Percentiles rank a stretch among this genome's conserved stretches.
These are phyloP conservation scores for Eulemur macaco DNA, from an alignment of 2,113 vertebrate species.

Conservation along the genomic window DNA sequence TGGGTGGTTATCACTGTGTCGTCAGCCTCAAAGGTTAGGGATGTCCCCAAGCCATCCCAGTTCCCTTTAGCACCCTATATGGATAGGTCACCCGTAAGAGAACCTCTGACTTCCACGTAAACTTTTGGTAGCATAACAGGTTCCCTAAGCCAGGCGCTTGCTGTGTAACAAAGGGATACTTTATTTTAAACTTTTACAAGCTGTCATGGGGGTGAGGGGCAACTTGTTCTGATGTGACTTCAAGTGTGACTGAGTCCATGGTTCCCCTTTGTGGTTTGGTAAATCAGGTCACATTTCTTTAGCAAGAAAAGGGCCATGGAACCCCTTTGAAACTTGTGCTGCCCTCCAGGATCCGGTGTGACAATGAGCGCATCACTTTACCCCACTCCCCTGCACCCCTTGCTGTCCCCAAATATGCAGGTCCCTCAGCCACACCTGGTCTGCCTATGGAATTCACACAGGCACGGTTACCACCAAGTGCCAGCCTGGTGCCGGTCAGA, in stretches of 20 bases:
- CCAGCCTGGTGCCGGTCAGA: not conserved
- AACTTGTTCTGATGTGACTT: not conserved
- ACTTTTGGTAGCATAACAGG: not conserved
- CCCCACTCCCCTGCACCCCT: not conserved
- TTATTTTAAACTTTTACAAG: not conserved
- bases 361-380: not conserved
- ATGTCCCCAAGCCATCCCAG: slow-evolving; percentile 71
- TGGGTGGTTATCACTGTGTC: slow-evolving; percentile 49
- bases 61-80: slow-evolving; percentile 62
- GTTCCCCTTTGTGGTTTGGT: not conserved
- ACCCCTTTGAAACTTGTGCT: not conserved
- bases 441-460: not conserved
- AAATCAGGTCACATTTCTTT: not conserved
- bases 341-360: not conserved
- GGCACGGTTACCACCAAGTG: not conserved
- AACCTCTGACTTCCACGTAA: not conserved
- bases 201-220: not conserved
- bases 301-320: not conserved
- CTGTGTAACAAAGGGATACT: not conserved
- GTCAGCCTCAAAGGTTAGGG: slow-evolving; percentile 77
- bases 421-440: not conserved
- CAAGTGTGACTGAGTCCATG: not conserved
- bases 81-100: slow-evolving; percentile 70
- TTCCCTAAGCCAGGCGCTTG: not conserved
- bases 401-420: accelerated